Evolutionary conservation across 2,888 invertebrate genomes (phyloP).

Genomic region (Acanthacorydalis orientalis): DNA sequence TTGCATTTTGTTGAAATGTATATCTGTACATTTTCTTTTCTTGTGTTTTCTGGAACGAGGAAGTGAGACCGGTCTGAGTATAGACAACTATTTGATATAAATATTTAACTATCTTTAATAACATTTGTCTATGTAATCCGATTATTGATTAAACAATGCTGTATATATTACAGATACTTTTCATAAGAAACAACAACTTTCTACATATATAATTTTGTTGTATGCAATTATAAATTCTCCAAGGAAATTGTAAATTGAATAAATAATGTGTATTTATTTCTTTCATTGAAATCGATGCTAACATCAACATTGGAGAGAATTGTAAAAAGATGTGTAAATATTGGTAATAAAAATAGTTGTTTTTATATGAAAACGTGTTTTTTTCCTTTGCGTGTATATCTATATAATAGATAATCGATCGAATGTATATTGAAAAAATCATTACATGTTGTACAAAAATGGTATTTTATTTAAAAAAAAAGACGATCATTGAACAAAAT

Average conservation of each 20-base stretch:
- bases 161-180: background rate
- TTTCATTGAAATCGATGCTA: background rate
- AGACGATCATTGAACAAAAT: too few relatives aligned
- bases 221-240: background rate
- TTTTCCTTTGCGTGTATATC: too few relatives aligned
- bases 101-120: too few relatives aligned
- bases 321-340: slow-evolving; percentile 5
- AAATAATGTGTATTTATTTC: background rate
- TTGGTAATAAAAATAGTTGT: slow-evolving; percentile 6
- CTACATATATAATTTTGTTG: background rate
- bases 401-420: too few relatives aligned
- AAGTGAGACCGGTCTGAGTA: too few relatives aligned
- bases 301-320: background rate
- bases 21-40: too few relatives aligned
- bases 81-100: too few relatives aligned
- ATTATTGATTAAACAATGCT: background rate
- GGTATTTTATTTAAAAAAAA: too few relatives aligned
- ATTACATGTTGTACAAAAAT: too few relatives aligned
- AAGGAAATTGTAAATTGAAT: background rate
- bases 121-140: background rate
- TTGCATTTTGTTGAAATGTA: too few relatives aligned
- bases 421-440: too few relatives aligned
- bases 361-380: slow-evolving; percentile 3
- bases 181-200: background rate
- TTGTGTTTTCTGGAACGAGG: too few relatives aligned